These are phyloP conservation scores for Mimas tiliae DNA, from an alignment of 2,888 invertebrate genomes.

Conservation along the genomic window DNA sequence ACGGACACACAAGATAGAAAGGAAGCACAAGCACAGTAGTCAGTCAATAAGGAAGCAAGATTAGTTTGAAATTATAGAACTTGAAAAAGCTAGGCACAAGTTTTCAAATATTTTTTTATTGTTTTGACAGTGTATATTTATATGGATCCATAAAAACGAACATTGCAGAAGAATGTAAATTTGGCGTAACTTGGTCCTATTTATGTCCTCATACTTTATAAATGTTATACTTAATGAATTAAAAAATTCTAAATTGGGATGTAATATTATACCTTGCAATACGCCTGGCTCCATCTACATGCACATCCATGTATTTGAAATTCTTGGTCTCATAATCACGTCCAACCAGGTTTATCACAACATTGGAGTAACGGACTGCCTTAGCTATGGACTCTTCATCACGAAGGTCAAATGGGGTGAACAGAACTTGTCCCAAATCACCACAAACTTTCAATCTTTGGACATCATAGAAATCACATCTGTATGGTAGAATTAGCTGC, in stretches of 20 bases:
- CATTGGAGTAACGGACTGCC: constrained; percentile 96
- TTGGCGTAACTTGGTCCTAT: too few relatives aligned
- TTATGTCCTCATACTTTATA: too few relatives aligned
- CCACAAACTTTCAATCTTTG: constrained; percentile 92
- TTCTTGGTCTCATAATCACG: constrained; percentile 96
- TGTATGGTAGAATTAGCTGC: constrained; percentile 96
- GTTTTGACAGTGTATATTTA: too few relatives aligned
- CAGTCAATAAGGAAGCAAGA: too few relatives aligned
- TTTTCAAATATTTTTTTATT: too few relatives aligned
- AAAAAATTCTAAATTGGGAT: not conserved
- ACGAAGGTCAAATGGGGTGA: constrained; percentile 91
- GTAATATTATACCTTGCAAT: constrained; percentile 87
- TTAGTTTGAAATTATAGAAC: too few relatives aligned
- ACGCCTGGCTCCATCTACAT: constrained; percentile 92
- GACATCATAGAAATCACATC: constrained; percentile 93
- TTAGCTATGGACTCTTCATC: constrained; percentile 94
- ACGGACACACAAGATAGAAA: too few relatives aligned
- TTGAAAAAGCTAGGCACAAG: too few relatives aligned
- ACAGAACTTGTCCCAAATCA: constrained; percentile 97
- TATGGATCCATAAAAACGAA: too few relatives aligned
- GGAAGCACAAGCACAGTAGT: too few relatives aligned
- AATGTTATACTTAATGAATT: too few relatives aligned
- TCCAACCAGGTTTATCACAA: constrained; percentile 97
- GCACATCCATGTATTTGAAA: constrained; percentile 93
- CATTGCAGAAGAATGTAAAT: too few relatives aligned